A percentile compares a stretch with the other conserved stretches of the same genome.
These are phyloP conservation scores for Alexandromys fortis DNA, from an alignment of 2,113 vertebrate species.

Conservation along the genomic window DNA sequence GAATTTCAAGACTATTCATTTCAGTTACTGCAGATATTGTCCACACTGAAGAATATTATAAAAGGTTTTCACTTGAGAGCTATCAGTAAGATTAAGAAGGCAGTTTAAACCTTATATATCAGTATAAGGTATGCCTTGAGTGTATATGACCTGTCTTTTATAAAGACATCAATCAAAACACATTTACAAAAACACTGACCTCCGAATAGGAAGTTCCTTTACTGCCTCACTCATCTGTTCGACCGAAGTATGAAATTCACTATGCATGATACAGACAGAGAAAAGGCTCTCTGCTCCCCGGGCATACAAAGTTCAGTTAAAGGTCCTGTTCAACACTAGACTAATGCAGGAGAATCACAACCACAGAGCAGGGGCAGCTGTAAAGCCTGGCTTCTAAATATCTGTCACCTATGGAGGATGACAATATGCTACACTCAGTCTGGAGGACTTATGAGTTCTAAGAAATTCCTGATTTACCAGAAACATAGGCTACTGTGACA, in stretches of 20 bases:
- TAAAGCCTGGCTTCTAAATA: background rate
- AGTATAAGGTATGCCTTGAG: background rate
- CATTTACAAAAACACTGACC: background rate
- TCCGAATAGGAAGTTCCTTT: background rate
- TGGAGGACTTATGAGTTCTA: background rate
- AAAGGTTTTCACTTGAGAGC: conserved; percentile 1
- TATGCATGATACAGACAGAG: background rate
- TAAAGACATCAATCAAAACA: background rate
- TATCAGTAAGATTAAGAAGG: conserved; percentile 11
- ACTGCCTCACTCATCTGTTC: background rate
- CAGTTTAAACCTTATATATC: background rate
- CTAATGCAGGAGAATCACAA: background rate
- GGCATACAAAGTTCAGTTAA: background rate
- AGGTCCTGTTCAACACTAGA: background rate
- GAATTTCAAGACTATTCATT: conserved; percentile 2
- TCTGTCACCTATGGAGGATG: background rate
- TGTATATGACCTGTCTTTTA: background rate
- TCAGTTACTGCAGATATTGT: background rate
- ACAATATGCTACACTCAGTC: background rate
- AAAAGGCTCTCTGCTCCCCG: background rate
- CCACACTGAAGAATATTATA: background rate
- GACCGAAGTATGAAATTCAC: background rate
- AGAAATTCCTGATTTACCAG: background rate
- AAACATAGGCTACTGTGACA: background rate
- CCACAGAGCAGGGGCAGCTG: background rate